Evolutionary conservation across 2,797 vertebrate species (phyloP), one percentile per base, ranked within the genome.

Genomic region (Nannoperca australis): DNA sequence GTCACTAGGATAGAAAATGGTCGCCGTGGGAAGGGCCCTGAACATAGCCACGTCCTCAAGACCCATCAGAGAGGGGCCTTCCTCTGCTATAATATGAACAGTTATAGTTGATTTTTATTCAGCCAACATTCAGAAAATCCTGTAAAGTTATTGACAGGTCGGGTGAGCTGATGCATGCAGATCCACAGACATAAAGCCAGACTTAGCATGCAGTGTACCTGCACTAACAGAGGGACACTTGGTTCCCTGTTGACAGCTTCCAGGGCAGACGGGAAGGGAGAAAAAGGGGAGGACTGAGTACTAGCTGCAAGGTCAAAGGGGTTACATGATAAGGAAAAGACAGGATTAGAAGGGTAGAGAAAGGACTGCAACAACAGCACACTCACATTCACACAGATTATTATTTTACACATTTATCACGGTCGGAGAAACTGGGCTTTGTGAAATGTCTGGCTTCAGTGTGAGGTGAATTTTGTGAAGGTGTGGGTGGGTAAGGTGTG

Each of bases 41-140:
- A 99, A 98, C 96, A 99, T 96, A 85, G 93, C 94, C 74, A 99
- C 76, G 58, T 99, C 98, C 89, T 99, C 98, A 58, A 99, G 94
- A 49, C 95, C 97, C 98, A 99, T 99, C 93, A 97, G 95, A 78
- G 97, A 97, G 4, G 98, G 97, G 9, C 98, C 98, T 42, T 98
- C 96, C 91, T 99, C 98, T 83, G 97, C 98, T 99, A 86, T 9
- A 91, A 84, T 61, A 67, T 22, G 59, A 44, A 70, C 61, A 82
- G 69, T 73, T 59, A n/a, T 4, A 24, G 32, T 63, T 72, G 3
- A 70, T 40, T 75, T 75, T 24, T 15, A 20, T 53, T 14, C 0
- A 4, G 14, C 11, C 3, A 40, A 62, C 34, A 47, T 32, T 65
- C 7, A 65, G 13, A 27, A 72, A 51, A 50, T 71, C 32, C 24